A percentile compares a stretch with the other conserved stretches of the same genome.
Conservation (phyloP, 30 jellyfish, hydroid and myxozoan species). For the Pseudorhiza aurosa region DNA sequence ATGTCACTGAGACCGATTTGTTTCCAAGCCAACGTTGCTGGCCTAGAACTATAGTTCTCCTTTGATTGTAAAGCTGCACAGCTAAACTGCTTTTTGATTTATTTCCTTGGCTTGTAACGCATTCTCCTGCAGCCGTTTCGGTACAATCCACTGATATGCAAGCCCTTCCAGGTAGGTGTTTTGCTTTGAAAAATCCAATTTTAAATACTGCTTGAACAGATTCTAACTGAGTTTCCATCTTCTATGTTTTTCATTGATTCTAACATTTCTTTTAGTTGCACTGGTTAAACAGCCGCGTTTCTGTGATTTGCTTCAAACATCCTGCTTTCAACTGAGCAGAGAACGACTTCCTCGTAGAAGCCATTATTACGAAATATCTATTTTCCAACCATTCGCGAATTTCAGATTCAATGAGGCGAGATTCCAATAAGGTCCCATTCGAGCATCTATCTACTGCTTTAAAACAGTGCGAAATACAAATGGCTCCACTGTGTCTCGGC, state of each 20-base stretch:
- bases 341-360: not conserved
- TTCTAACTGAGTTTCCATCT: not conserved
- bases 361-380: not conserved
- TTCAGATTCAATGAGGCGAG: too few relatives aligned
- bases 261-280: not conserved
- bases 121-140: not conserved
- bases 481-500: too few relatives aligned
- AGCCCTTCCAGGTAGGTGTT: not conserved
- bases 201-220: constrained; percentile 5
- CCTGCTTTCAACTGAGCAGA: not conserved
- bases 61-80: not conserved
- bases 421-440: too few relatives aligned
- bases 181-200: constrained; percentile 23
- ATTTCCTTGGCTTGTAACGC: not conserved
- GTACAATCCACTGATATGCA: not conserved
- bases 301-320: not conserved
- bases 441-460: too few relatives aligned
- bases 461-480: too few relatives aligned
- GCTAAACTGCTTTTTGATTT: not conserved
- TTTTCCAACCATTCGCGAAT: too few relatives aligned
- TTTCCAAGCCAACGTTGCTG: not conserved
- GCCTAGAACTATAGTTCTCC: not conserved
- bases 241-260: not conserved
- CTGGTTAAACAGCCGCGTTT: not conserved
- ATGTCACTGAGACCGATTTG: not conserved